A percentile compares a stretch with the other conserved stretches of the same genome.
Evolutionary conservation across 2,797 vertebrate species (phyloP).

Genomic region (Micromesistius poutassou): DNA sequence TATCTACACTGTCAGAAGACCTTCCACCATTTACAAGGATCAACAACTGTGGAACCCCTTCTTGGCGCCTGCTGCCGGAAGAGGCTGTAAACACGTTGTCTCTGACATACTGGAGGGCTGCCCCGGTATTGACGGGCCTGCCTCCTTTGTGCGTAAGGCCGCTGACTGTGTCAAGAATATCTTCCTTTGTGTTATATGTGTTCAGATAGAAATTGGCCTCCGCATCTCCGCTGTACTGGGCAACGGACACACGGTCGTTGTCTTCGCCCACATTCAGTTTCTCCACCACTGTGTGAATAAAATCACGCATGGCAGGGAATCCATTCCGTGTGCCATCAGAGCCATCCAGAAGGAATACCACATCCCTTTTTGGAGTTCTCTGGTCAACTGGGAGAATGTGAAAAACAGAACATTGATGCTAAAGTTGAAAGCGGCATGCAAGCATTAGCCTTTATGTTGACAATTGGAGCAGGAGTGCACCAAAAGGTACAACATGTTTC

Average conservation of each 20-base stretch:
- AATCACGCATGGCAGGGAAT: not conserved
- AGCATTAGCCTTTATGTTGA: too few relatives aligned
- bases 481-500: not conserved
- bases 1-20: too few relatives aligned
- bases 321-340: constrained; percentile 4
- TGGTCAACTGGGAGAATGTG: not conserved
- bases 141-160: constrained; percentile 54
- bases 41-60: too few relatives aligned
- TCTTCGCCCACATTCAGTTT: not conserved
- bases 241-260: not conserved
- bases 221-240: not conserved
- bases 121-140: constrained; percentile 52
- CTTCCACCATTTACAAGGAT: too few relatives aligned
- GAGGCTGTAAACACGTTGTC: constrained; percentile 55
- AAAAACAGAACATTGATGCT: not conserved
- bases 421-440: too few relatives aligned
- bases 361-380: not conserved
- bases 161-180: constrained; percentile 37
- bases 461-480: too few relatives aligned
- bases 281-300: not conserved
- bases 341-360: constrained; percentile 3
- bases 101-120: constrained; percentile 49
- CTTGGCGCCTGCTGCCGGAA: constrained; percentile 47
- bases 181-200: constrained; percentile 34
- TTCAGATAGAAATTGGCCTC: constrained; percentile 28